Evolutionary conservation across 2,888 invertebrate species (phyloP).

Genomic region (Plagiodera versicolora): DNA sequence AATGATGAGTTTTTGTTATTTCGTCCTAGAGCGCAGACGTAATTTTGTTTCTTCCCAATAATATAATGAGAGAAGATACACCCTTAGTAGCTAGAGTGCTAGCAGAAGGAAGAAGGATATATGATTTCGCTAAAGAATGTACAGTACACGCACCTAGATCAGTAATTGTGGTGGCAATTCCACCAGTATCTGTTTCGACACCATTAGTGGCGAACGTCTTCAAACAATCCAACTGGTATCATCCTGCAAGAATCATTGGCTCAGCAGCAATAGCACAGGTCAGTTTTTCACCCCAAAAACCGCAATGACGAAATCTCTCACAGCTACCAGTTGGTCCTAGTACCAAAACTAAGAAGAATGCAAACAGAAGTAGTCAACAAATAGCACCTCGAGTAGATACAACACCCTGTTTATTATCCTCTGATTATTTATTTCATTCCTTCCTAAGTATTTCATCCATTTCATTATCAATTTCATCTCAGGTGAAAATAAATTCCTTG

Average conservation of each 20-base stretch:
- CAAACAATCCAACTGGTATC: conserved; percentile 50
- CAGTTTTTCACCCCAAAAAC: too few species aligned
- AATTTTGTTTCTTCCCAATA: conserved; percentile 41
- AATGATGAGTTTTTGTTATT: not conserved
- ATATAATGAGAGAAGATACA: conserved; percentile 28
- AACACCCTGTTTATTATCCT: too few species aligned
- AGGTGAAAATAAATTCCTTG: conserved; percentile 64
- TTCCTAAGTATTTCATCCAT: too few species aligned
- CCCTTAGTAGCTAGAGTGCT: conserved; percentile 40
- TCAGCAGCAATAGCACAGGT: conserved; percentile 47
- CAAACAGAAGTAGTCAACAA: too few species aligned
- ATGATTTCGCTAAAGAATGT: conserved; percentile 55
- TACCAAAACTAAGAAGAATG: too few species aligned
- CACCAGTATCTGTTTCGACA: conserved; percentile 61
- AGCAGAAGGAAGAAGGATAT: conserved; percentile 44
- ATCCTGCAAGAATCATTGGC: conserved; percentile 51
- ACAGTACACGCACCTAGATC: conserved; percentile 60
- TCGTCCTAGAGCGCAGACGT: conserved; percentile 48
- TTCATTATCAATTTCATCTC: conserved; percentile 20
- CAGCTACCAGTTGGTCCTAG: too few species aligned
- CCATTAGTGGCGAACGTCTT: conserved; percentile 58
- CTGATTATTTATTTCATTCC: too few species aligned
- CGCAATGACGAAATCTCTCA: too few species aligned
- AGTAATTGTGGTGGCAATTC: conserved; percentile 57
- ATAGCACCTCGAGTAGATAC: too few species aligned